Base-by-base conservation (phyloP, 2,888 invertebrate genomes). In the Drosophila neutralis region DNA sequence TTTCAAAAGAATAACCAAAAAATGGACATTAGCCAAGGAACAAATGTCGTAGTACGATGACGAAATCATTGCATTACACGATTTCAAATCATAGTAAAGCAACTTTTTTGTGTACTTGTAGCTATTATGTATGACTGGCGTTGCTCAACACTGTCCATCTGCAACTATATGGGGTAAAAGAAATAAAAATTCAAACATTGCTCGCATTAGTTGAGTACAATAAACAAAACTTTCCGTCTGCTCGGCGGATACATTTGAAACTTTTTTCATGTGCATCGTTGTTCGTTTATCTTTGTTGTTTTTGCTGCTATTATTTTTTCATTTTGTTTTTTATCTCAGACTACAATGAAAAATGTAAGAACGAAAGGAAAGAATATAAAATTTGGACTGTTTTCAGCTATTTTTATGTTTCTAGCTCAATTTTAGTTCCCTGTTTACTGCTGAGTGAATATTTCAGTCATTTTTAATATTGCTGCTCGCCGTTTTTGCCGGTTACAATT, bases 221-320 rank as follows among this genome's bases (percentile, higher is more conserved):
- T 70, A 84, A 84, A 82, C 70, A 71, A 84, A 82, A 76, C 56
- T 83, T 69, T 82, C 51, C 40, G 59, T 52, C 66, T 62, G 56
- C 63, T 58, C 49, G 56, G 61, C 61, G 53, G 73, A 53, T 72
- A 74, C 60, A 80, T 85, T 82, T 69, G 58, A 75, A 83, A 87
- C 73, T 87, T 83, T 83, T 63, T 76, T 71, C 70, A 73, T 82
- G 72, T 68, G 56, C 76, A 40, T 53, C 67, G 49, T 27, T 48
- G 58, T 27, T 48, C 21, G 48, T 13, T 49, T 52, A 45, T 21
- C 13, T 21, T 54, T 66, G 49, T 40, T 51, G 35, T 66, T 67
- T 36, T 52, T 58, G 36, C n/a, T 71, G 74, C 42, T 7, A 13
- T 13, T 21, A 1, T 21, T 45, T 21, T 42, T 21, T 69, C 81